Percentiles rank a stretch among this genome's conserved stretches.
Conservation (phyloP, 2,797 vertebrate species). For the Rhadinocentrus ornatus region DNA sequence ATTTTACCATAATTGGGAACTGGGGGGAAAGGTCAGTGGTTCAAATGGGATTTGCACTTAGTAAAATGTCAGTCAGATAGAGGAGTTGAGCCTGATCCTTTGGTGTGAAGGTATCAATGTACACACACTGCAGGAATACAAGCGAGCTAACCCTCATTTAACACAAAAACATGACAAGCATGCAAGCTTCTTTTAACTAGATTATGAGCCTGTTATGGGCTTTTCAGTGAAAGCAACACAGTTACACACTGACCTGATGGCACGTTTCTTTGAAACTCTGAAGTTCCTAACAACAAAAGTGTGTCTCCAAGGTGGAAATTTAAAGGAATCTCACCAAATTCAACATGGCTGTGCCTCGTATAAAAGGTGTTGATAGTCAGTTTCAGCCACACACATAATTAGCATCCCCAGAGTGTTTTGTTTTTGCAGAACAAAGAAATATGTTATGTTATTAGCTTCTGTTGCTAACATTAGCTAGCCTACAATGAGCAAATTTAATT, state of each 20-base stretch:
- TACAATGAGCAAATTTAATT: background rate
- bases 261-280: background rate
- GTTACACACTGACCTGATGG: background rate
- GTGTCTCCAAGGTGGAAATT: background rate
- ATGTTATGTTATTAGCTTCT: background rate
- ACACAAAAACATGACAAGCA: slow-evolving; percentile 16
- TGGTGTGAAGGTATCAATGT: slow-evolving; percentile 27
- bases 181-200: background rate
- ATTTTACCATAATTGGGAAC: slow-evolving; percentile 55
- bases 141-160: slow-evolving; percentile 17
- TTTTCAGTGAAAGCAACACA: background rate
- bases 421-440: background rate
- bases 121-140: slow-evolving; percentile 24
- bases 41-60: slow-evolving; percentile 65
- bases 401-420: background rate
- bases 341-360: background rate
- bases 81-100: slow-evolving; percentile 39
- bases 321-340: background rate
- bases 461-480: background rate
- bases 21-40: slow-evolving; percentile 69
- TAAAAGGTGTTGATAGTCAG: background rate
- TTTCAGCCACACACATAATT: background rate
- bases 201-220: background rate
- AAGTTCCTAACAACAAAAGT: background rate
- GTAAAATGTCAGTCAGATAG: slow-evolving; percentile 55